Conservation (phyloP, 2,888 invertebrate genomes). For the Copidosoma aretas region DNA sequence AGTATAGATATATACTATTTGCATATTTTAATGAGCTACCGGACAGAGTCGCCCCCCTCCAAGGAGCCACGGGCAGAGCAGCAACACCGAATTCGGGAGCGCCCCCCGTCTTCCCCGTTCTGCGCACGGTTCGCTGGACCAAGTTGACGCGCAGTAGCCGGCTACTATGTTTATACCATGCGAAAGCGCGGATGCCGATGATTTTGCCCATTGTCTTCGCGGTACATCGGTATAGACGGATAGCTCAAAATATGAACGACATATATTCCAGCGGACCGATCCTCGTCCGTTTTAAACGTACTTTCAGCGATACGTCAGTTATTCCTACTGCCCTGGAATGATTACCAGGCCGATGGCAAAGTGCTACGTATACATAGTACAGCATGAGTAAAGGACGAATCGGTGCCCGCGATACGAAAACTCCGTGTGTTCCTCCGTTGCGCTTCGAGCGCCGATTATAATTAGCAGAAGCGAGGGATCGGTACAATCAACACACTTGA, state of each 20-base stretch:
- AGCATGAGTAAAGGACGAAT: no score
- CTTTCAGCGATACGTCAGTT: no score
- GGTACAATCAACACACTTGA: constrained; percentile 62
- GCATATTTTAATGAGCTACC: constrained; percentile 62
- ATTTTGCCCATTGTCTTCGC: constrained; percentile 46
- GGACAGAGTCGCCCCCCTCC: constrained; percentile 12
- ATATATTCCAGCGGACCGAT: no score
- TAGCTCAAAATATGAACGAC: no score
- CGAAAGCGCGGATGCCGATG: constrained; percentile 46
- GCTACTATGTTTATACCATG: not conserved
- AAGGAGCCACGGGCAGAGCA: not conserved
- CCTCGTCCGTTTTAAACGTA: no score
- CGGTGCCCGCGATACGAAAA: no score
- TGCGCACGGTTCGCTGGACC: constrained; percentile 14
- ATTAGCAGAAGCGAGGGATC: constrained; percentile 60
- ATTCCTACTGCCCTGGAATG: no score
- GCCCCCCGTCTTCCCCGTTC: not conserved
- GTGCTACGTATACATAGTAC: not conserved
- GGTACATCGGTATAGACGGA: constrained; percentile 20
- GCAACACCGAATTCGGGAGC: constrained; percentile 20
- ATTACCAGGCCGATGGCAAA: no score
- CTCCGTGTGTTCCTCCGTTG: no score
- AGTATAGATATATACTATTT: constrained; percentile 49
- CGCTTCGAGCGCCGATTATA: constrained; percentile 62
- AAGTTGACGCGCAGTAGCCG: not conserved